Evolutionary conservation across 53 echinoderm and acorn worm genomes (phyloP).

Genomic region (Actinopyga echinites): DNA sequence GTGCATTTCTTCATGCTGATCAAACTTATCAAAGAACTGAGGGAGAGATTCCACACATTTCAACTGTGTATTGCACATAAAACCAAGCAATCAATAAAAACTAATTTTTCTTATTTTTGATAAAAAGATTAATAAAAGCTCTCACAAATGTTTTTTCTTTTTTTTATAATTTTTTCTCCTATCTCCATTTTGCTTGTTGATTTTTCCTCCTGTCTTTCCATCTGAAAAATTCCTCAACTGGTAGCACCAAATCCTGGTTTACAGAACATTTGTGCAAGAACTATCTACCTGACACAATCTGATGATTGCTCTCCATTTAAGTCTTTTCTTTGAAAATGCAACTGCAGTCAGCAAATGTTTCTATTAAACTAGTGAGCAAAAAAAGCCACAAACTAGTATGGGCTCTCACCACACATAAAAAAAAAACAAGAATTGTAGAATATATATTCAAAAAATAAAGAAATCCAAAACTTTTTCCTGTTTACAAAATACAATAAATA

Average conservation of each 20-base stretch:
- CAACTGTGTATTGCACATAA: slow-evolving; percentile 47
- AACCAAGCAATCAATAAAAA: slow-evolving; percentile 41
- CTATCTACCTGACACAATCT: slow-evolving; percentile 33
- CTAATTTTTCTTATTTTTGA: neutral
- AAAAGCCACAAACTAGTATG: slow-evolving; percentile 41
- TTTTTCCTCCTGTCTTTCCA: neutral
- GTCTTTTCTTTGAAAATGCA: slow-evolving; percentile 17
- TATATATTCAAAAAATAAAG: slow-evolving; percentile 53
- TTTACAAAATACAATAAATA: slow-evolving; percentile 57
- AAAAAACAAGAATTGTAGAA: slow-evolving; percentile 43
- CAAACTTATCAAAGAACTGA: slow-evolving; percentile 9
- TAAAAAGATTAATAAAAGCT: slow-evolving; percentile 14
- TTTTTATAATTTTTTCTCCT: neutral
- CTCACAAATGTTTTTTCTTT: neutral
- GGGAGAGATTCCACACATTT: slow-evolving; percentile 38
- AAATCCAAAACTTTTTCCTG: slow-evolving; percentile 48
- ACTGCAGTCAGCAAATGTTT: slow-evolving; percentile 33
- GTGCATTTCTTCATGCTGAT: slow-evolving; percentile 34
- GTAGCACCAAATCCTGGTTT: slow-evolving; percentile 22
- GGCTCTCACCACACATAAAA: slow-evolving; percentile 49
- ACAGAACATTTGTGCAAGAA: slow-evolving; percentile 31
- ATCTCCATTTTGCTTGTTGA: neutral
- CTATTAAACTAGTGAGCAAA: slow-evolving; percentile 40
- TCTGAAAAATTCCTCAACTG: slow-evolving; percentile 6
- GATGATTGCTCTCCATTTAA: slow-evolving; percentile 2